Evolutionary conservation across 2,888 invertebrate genomes (phyloP), one percentile per base, ranked within the genome.

Genomic region (Drosophila mercatorum): DNA sequence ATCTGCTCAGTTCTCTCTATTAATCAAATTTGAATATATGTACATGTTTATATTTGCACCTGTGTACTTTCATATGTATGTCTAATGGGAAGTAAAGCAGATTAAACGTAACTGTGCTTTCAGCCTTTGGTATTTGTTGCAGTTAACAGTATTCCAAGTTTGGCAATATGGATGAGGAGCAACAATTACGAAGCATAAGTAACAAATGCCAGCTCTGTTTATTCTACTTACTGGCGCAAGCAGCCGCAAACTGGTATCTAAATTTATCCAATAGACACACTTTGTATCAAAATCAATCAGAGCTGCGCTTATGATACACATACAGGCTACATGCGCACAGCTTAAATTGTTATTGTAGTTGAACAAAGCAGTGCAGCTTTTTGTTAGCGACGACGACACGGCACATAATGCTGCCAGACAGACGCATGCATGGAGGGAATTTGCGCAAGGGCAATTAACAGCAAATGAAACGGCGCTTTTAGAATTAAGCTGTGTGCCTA

Each of bases 191-290:
- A 51, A 5, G 11, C 40, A 46, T 14, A 41, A 49, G 14, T 47
- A 44, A 8, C 26, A 64, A 55, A 46, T 74, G 53, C 14, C 69
- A 56, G 17, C 31, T 22, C 41, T 7, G 22, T 44, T 44, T 12
- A 5, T 46, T 40, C 12, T n/a, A 59, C 52, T 49, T 62, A 62
- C 40, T 59, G 62, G 59, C 62, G 59, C 43, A 44, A 66, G 53
- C 55, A 28, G 43, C 22, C 52, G 38, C 36, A 72, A 76, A 76
- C 76, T 72, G 72, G 64, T 76, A 64, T 55, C 22, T 52, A 52
- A 62, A 64, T 14, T 55, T 55, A 67, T 76, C 53, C 53, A 47
- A 58, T 26, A 52, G 34, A 53, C 38, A 53, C 34, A 36, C 34
- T 26, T 43, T 52, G 26, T 53, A 61, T 53, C 36, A 60, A 44